Base-by-base conservation (phyloP, 2,113 vertebrate genomes). In the Herpailurus yagouaroundi region DNA sequence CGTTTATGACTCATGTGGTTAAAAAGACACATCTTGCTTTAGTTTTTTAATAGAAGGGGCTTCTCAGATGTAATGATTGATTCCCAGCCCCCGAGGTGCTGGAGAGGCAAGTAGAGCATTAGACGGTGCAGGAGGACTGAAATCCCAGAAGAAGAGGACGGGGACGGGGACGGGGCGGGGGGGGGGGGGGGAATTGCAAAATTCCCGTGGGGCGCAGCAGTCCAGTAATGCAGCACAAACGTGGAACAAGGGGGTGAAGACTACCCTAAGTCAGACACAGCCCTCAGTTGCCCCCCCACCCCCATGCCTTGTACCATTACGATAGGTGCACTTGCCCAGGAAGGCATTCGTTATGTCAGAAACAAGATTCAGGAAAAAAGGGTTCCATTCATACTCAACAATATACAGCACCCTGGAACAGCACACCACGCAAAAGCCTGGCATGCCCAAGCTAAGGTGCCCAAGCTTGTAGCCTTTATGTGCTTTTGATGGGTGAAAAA, bases 401-500 rank as follows among this genome's bases (percentile, higher is more conserved):
- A 7, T 0, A 27, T 3, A 23, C 6, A 66, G 76, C 21, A 33
- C 31, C 48, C 2, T 0, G 21, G 50, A 66, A 64, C 27, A 29
- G 38, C 38, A 91, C 79, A 14, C 19, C 63, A 21, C 50, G 3
- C 38, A 6, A n/a, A 83, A 74, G 84, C 89, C 8, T 18, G 69
- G 15, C 88, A n/a, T 63, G 95, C 38, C 71, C 52, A 68, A 19
- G 55, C 33, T 41, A 79, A n/a, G 38, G 29, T 68, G 81, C 15
- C 38, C 27, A 63, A n/a, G 89, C 92, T 96, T 96, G 87, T n/a
- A 81, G 97, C 69, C 63, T 68, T 89, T 85, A 66, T 73, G 88
- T 98, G 98, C 41, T 97, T 94, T 93, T n/a, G 60, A 45, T 60
- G 86, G 90, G 97, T 97, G 97, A 85, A 5, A 97, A 94, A 38